Evolutionary conservation across 2,888 invertebrate species (phyloP), one percentile per base, ranked within the genome.

Genomic region (Chrysomela aeneicollis): DNA sequence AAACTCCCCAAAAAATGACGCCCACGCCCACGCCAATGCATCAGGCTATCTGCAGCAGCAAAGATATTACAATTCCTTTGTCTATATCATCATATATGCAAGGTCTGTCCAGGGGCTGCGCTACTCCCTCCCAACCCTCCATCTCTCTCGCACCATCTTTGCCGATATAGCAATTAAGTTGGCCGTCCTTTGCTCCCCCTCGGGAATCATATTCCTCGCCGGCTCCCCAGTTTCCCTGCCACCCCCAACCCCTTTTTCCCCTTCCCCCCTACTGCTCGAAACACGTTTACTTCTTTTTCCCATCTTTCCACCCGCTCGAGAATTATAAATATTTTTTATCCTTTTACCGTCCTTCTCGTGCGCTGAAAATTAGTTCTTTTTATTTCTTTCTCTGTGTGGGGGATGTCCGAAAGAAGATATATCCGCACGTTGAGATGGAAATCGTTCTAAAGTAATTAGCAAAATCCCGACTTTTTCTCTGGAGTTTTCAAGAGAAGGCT

Each of bases 21-120:
- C 64, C 64, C 63, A 71, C 70, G 73, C 66, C 26, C 63, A 71
- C 70, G 73, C 66, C 26, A 26, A 35, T 8, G 35, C 35, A 26
- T 35, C 10, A 70, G 73, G 74, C 74, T 76, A 75, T 76, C 76
- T 76, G 73, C 74, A 73, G 70, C 18, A 30, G 57, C 42, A 77
- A 74, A 79, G 78, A 80, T 81, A 81, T 81, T 81, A 80, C 80
- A 81, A 81, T 81, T 81, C 81, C 80, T 81, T 82, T 82, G 82
- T 82, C 81, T 81, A 79, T 81, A 81, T 82, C 82, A 82, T 82
- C 82, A 82, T 82, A 82, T 82, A 82, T 82, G 82, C 82, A 82
- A 80, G 81, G 79, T 80, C 80, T 81, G 81, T 81, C 78, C 78
- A 78, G 77, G 73, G 71, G 68, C 42, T 2, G 42, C 8, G 42